Conservation (phyloP, 2,888 invertebrate genomes). For the Macropis europaea region DNA sequence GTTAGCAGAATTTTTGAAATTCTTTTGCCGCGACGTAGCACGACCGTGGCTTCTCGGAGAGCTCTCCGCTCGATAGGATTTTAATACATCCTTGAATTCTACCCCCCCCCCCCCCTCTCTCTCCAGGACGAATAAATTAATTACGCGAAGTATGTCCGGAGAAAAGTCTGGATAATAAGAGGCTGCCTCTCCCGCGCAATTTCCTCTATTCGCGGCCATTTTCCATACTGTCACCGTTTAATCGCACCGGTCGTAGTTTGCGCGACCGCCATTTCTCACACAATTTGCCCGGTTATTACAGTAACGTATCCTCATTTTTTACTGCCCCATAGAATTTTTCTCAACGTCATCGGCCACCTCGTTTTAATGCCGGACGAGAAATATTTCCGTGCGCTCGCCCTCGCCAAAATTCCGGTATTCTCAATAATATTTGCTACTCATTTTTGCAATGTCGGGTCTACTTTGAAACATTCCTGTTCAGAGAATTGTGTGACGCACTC, state of each 20-base stretch:
- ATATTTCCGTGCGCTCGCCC: conserved; percentile 20
- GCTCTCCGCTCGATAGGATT: background rate
- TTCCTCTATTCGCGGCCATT: conserved; percentile 8
- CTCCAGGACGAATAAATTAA: conserved; percentile 7
- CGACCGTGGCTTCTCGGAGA: too few species aligned
- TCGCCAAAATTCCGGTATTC: conserved; percentile 1
- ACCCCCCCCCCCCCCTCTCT: background rate
- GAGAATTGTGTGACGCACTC: too few species aligned
- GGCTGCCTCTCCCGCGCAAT: background rate
- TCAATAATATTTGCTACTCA: too few species aligned
- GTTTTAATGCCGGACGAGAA: conserved; percentile 18
- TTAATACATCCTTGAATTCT: conserved; percentile 7
- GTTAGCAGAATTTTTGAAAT: conserved; percentile 17
- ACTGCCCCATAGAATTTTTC: background rate
- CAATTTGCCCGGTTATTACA: conserved; percentile 5
- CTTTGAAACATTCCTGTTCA: too few species aligned
- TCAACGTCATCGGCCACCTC: background rate
- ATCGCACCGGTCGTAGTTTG: conserved; percentile 2
- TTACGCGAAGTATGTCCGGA: background rate
- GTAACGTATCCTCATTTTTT: background rate
- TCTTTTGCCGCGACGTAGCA: background rate
- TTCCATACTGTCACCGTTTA: conserved; percentile 1
- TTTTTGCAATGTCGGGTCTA: too few species aligned
- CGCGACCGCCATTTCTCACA: conserved; percentile 5
- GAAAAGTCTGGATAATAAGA: background rate